Evolutionary conservation across 2,888 invertebrate species (phyloP).

Genomic region (Pterostichus madidus): DNA sequence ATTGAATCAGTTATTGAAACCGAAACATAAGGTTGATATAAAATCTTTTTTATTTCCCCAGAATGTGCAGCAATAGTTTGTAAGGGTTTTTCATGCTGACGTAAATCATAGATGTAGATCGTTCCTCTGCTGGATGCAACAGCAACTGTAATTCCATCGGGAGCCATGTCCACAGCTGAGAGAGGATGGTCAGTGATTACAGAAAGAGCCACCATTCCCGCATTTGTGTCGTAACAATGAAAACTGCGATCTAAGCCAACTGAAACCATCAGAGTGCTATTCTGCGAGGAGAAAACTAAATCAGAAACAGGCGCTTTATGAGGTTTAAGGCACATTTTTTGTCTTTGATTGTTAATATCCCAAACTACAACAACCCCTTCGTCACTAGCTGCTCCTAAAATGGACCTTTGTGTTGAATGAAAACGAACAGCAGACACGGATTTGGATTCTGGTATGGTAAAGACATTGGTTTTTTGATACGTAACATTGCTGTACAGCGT

Average conservation of each 20-base stretch:
- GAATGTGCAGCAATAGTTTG: conserved; percentile 66
- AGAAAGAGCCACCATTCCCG: conserved; percentile 78
- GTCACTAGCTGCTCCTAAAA: conserved; percentile 74
- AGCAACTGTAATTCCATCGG: conserved; percentile 69
- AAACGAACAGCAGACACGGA: conserved; percentile 73
- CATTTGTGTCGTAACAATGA: conserved; percentile 80
- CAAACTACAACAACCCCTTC: conserved; percentile 75
- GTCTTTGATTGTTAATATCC: conserved; percentile 74
- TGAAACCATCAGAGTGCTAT: conserved; percentile 80
- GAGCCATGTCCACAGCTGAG: conserved; percentile 71
- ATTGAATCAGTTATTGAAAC: conserved; percentile 15
- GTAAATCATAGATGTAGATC: conserved; percentile 70
- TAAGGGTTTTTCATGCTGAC: conserved; percentile 67
- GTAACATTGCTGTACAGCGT: conserved; percentile 73
- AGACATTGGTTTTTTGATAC: conserved; percentile 71
- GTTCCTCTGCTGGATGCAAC: conserved; percentile 70
- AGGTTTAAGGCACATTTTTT: conserved; percentile 73
- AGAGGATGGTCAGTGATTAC: conserved; percentile 76
- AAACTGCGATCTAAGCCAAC: conserved; percentile 80
- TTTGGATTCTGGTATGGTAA: conserved; percentile 73
- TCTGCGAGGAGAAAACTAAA: conserved; percentile 79
- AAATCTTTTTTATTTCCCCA: conserved; percentile 50
- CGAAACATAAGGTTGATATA: conserved; percentile 31
- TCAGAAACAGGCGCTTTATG: conserved; percentile 82
- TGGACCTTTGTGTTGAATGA: conserved; percentile 73